Conservation (phyloP, 2,113 vertebrate species). For the Reinhardtius hippoglossoides region DNA sequence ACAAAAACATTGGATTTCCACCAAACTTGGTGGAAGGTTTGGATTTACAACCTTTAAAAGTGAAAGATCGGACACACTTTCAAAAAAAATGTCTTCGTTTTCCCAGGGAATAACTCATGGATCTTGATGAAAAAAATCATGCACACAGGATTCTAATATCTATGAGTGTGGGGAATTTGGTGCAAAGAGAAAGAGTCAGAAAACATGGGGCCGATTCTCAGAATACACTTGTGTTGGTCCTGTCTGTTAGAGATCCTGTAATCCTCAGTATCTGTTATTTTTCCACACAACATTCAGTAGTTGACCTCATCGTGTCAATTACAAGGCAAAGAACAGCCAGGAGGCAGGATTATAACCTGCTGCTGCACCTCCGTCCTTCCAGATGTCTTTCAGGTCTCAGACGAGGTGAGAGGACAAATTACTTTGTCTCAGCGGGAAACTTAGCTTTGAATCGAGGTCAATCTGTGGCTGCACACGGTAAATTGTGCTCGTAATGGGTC, state of each 20-base stretch:
- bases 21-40: too few species aligned
- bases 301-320: constrained; percentile 57
- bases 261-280: constrained; percentile 34
- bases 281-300: constrained; percentile 51
- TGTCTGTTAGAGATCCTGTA: constrained; percentile 28
- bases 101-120: too few species aligned
- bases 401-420: constrained; percentile 23
- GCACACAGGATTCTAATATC: too few species aligned
- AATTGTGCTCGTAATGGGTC: background rate
- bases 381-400: background rate
- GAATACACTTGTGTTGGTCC: constrained; percentile 2
- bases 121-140: too few species aligned
- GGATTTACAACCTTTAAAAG: too few species aligned
- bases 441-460: background rate
- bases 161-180: too few species aligned
- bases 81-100: too few species aligned
- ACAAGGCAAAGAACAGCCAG: constrained; percentile 47
- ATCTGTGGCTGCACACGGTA: constrained; percentile 4
- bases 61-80: too few species aligned
- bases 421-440: constrained; percentile 14
- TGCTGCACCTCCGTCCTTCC: constrained; percentile 12
- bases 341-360: constrained; percentile 1
- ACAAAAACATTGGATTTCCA: too few species aligned
- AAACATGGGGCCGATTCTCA: constrained; percentile 1
- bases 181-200: too few species aligned